These are phyloP conservation scores for Itoplectis maculator DNA, from an alignment of 2,888 invertebrate genomes.

Conservation along the genomic window DNA sequence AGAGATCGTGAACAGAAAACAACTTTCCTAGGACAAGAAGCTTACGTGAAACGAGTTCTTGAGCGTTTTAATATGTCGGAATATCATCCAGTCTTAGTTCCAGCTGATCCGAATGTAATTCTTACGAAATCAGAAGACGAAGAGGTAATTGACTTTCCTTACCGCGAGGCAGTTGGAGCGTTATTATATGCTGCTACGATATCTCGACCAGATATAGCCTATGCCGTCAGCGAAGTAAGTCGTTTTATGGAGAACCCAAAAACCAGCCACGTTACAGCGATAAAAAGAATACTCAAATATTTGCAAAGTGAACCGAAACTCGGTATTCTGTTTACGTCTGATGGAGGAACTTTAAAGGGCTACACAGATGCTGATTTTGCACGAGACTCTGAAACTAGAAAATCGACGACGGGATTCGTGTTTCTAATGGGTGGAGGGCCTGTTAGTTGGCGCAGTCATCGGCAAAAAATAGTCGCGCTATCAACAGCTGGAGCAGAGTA, in stretches of 20 bases:
- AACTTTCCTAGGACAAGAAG: conserved; percentile 19
- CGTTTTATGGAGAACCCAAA: not conserved
- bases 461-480: conserved; percentile 59
- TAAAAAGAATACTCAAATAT: not conserved
- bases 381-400: conserved; percentile 51
- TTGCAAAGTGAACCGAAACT: not conserved
- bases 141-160: not conserved
- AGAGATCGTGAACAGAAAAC: not conserved
- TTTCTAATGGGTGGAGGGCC: conserved; percentile 64
- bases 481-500: conserved; percentile 71
- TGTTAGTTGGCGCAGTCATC: conserved; percentile 65
- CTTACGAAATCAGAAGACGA: not conserved
- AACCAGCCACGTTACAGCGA: not conserved
- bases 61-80: conserved; percentile 48
- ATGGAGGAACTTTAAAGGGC: conserved; percentile 6
- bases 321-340: not conserved
- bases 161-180: conserved; percentile 15
- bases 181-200: conserved; percentile 18
- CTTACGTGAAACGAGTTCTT: conserved; percentile 54
- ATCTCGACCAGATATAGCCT: conserved; percentile 18
- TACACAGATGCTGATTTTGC: conserved; percentile 69
- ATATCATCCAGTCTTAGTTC: conserved; percentile 27
- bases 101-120: conserved; percentile 32
- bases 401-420: conserved; percentile 67
- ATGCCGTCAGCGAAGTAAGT: not conserved